Evolutionary conservation across 1,140 invertebrate species (phyloP), one percentile per base, ranked within the genome.

Genomic region (Lerema accius): DNA sequence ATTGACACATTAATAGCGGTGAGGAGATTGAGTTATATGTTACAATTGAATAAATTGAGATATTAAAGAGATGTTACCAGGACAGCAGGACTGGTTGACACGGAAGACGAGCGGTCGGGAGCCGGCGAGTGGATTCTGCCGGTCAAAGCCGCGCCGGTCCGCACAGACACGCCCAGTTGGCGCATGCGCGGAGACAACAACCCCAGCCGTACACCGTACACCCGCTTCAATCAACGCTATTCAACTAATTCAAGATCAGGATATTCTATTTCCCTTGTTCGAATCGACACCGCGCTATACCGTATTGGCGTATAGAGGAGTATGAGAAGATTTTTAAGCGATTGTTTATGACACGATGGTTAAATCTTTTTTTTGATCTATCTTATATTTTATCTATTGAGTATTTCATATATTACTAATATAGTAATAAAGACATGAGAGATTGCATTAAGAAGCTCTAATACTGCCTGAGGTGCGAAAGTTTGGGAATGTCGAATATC

Each of bases 101-200:
- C 63, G 63, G 46, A 49, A 40, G 53, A 59, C 50, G 68, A 58
- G 62, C 63, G 46, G 64, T 39, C 64, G 74, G 23, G 63, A 65
- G 69, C 56, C 58, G 63, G 61, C 72, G 74, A 66, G 71, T 74
- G 75, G 76, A 73, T 67, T 84, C 78, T 70, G 73, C 71, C 77
- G 76, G 69, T 7, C 28, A 32, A 7, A 4, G 28, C 28, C 28
- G 78, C 59, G 63, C 69, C 67, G 73, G 65, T 73, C 56, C 73
- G 60, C 68, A 51, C 69, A 76, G 86, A 86, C 86, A 89, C 86
- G 82, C 86, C 86, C 86, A 77, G 71, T 67, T 64, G 72, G 73
- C 86, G 84, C 86, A 89, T 89, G 86, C 86, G 86, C 75, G 14
- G 11, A 46, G 28, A 32, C 42, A 45, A 60, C 48, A 58, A 71